Evolutionary conservation across 2,113 vertebrate genomes (phyloP).

Genomic region (Odontophorus gujanensis): DNA sequence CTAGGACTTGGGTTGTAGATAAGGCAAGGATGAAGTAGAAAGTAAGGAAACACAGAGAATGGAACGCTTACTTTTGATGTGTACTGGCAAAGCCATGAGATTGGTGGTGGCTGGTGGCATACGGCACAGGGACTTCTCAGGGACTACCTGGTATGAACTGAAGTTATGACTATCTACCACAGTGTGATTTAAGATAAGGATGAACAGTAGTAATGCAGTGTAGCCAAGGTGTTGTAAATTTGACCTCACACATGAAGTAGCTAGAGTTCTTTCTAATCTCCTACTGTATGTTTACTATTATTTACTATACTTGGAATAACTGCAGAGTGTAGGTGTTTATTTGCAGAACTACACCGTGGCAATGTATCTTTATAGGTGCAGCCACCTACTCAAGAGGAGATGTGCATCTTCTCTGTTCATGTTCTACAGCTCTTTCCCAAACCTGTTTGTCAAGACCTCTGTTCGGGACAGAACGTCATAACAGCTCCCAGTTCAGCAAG

Average conservation of each 20-base stretch:
- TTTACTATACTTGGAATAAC: not conserved
- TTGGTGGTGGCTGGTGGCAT: not conserved
- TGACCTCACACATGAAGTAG: not conserved
- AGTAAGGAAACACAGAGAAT: not conserved
- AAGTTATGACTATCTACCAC: not conserved
- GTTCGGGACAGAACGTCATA: not conserved
- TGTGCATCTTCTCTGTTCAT: not conserved
- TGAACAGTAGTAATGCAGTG: not conserved
- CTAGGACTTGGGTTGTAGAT: not conserved
- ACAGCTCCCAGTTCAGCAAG: not conserved
- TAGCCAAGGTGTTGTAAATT: not conserved
- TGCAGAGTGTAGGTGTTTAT: not conserved
- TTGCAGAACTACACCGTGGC: not conserved
- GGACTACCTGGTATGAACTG: not conserved
- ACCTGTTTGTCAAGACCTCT: not conserved
- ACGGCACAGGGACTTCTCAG: not conserved
- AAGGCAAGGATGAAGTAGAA: not conserved
- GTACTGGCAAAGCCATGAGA: rapidly evolving
- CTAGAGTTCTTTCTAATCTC: not conserved
- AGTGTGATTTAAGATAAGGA: not conserved
- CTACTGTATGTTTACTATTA: not conserved
- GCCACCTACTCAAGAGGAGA: not conserved
- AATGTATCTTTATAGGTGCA: not conserved
- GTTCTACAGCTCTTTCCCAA: not conserved
- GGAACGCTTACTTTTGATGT: not conserved